Evolutionary conservation across 2,888 invertebrate genomes (phyloP).

Genomic region (Euplexia lucipara): DNA sequence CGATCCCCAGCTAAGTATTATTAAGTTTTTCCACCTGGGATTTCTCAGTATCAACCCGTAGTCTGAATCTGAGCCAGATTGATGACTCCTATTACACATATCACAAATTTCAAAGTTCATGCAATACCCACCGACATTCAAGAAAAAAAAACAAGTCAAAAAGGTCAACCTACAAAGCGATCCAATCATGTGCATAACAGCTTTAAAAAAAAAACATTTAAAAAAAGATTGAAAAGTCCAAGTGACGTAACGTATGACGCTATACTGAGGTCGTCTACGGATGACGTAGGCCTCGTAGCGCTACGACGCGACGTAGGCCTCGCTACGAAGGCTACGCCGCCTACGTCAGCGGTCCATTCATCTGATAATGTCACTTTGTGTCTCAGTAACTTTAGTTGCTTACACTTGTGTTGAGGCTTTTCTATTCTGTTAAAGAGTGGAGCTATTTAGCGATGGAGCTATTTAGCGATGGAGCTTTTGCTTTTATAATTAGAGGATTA

Average conservation of each 20-base stretch:
- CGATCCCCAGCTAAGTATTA: too few species aligned
- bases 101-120: conserved; percentile 34
- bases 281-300: conserved; percentile 61
- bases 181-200: conserved; percentile 26
- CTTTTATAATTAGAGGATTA: too few species aligned
- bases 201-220: conserved; percentile 11
- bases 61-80: too few species aligned
- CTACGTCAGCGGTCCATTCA: conserved; percentile 63
- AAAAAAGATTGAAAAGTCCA: conserved; percentile 20
- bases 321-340: conserved; percentile 63
- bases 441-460: conserved; percentile 10
- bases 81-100: too few species aligned
- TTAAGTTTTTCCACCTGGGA: too few species aligned
- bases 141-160: conserved; percentile 5
- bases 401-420: conserved; percentile 33
- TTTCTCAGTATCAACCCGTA: too few species aligned
- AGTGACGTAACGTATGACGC: conserved; percentile 30
- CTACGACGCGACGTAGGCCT: conserved; percentile 58
- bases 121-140: conserved; percentile 4
- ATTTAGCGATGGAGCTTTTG: neutral
- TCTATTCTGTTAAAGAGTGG: conserved; percentile 12
- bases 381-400: conserved; percentile 54
- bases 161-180: conserved; percentile 34
- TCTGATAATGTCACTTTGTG: conserved; percentile 63
- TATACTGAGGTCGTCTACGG: conserved; percentile 17